Conservation (phyloP, 1,140 invertebrate genomes). For the Drepana arcuata region DNA sequence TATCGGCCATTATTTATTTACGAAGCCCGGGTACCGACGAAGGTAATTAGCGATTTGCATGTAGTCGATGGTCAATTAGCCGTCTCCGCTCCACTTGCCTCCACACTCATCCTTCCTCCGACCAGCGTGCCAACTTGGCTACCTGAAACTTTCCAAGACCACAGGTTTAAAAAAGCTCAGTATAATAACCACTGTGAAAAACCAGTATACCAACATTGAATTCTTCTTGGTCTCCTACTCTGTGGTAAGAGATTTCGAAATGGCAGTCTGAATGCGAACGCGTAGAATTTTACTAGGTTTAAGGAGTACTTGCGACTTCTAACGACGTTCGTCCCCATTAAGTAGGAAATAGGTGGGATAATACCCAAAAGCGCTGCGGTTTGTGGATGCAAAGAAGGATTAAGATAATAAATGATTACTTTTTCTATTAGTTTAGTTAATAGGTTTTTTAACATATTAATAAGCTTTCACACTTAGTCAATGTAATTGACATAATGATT, state of each 20-base stretch:
- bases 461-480: no score
- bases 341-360: conserved; percentile 59
- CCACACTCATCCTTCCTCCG: conserved; percentile 17
- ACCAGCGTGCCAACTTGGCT: conserved; percentile 4
- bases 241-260: conserved; percentile 18
- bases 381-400: conserved; percentile 36
- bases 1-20: conserved; percentile 25
- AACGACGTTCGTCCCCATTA: conserved; percentile 61
- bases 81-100: conserved; percentile 21
- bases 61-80: conserved; percentile 46
- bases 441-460: no score
- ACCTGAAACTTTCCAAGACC: conserved; percentile 8
- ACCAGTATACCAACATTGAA: no score
- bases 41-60: conserved; percentile 45
- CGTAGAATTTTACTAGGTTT: conserved; percentile 44
- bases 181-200: no score
- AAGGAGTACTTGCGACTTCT: conserved; percentile 50
- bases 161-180: conserved; percentile 7
- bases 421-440: no score
- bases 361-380: conserved; percentile 43
- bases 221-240: no score
- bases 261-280: conserved; percentile 25
- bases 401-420: no score
- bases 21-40: conserved; percentile 21
- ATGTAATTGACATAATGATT: no score